Evolutionary conservation across 2,888 invertebrate genomes (phyloP).

Genomic region (Eupithecia pulchellata): DNA sequence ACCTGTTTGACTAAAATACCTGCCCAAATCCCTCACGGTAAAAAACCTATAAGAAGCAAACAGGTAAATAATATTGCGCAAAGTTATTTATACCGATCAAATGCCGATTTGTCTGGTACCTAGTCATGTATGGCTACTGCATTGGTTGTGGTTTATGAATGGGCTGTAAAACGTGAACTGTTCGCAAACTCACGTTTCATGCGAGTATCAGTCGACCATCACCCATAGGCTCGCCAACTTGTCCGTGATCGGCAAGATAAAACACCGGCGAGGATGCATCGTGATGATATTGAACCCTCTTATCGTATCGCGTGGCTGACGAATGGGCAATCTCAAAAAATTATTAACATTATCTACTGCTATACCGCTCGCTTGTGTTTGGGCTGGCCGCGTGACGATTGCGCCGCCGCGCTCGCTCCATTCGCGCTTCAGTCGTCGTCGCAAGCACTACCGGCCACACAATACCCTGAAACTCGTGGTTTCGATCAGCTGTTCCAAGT

Average conservation of each 20-base stretch:
- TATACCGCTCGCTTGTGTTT: slow-evolving; percentile 70
- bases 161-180: slow-evolving; percentile 48
- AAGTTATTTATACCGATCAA: not conserved
- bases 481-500: slow-evolving; percentile 75
- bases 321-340: slow-evolving; percentile 76
- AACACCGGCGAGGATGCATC: slow-evolving; percentile 54
- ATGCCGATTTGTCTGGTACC: not conserved
- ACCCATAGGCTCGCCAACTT: slow-evolving; percentile 60
- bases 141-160: slow-evolving; percentile 43
- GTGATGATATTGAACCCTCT: slow-evolving; percentile 66
- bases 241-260: slow-evolving; percentile 64
- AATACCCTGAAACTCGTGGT: slow-evolving; percentile 59
- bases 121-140: not conserved
- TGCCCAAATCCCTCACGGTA: not conserved
- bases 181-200: slow-evolving; percentile 49
- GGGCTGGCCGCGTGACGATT: slow-evolving; percentile 74
- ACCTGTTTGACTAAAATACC: slow-evolving; percentile 26
- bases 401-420: slow-evolving; percentile 78
- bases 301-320: slow-evolving; percentile 72
- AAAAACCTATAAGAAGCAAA: not conserved
- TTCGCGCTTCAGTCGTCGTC: slow-evolving; percentile 76
- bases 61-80: not conserved
- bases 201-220: slow-evolving; percentile 61
- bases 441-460: slow-evolving; percentile 63
- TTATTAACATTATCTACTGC: slow-evolving; percentile 60